These are phyloP conservation scores for Machaerirhynchus nigripectus DNA, from an alignment of 2,113 vertebrate species.

Conservation along the genomic window DNA sequence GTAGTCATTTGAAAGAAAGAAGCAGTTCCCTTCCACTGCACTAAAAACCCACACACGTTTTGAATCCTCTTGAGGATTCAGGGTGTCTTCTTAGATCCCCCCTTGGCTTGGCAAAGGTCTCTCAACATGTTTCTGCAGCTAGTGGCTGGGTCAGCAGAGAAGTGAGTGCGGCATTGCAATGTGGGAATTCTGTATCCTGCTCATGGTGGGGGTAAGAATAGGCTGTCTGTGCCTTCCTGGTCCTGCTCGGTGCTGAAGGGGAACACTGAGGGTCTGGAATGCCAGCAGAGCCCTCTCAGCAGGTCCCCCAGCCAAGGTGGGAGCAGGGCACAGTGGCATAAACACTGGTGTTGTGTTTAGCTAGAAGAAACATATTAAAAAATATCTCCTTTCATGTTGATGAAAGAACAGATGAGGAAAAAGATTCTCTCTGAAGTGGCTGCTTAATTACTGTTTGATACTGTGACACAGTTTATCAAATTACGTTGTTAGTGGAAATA, in stretches of 20 bases:
- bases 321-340: accelerated
- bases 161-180: accelerated
- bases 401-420: background rate
- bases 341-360: background rate
- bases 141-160: background rate
- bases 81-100: too few species aligned
- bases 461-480: background rate
- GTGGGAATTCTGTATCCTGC: accelerated
- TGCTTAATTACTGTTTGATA: background rate
- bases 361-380: background rate
- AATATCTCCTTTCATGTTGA: background rate
- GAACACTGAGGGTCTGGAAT: background rate
- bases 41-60: background rate
- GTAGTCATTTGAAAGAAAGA: background rate
- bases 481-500: background rate
- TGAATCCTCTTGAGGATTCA: background rate
- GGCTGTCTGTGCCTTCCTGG: accelerated
- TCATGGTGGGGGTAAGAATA: accelerated
- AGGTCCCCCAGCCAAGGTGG: accelerated
- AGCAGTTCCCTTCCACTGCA: background rate
- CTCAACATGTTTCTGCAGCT: accelerated
- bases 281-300: accelerated
- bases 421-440: background rate
- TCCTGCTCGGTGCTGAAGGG: accelerated
- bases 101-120: background rate